Conservation (phyloP, 2,113 vertebrate genomes). For the Stictonetta naevosa region DNA sequence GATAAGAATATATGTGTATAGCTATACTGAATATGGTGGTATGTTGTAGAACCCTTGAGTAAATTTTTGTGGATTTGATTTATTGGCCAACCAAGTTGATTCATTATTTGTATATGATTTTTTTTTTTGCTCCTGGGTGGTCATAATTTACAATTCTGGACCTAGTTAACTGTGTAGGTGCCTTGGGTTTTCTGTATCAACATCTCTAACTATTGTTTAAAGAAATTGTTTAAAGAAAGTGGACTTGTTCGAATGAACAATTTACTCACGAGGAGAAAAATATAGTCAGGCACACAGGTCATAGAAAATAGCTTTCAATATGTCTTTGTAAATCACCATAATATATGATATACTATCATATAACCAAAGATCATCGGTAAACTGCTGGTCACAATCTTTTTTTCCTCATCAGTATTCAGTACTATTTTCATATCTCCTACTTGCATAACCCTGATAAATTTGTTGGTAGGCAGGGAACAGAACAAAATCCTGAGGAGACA, state of each 20-base stretch:
- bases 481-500: neutral
- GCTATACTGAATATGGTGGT: neutral
- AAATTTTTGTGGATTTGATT: constrained; percentile 54
- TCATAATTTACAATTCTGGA: constrained; percentile 36
- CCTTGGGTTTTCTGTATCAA: constrained; percentile 2
- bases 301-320: neutral
- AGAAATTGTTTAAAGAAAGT: constrained; percentile 29
- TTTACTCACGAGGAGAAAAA: constrained; percentile 21
- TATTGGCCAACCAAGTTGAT: constrained; percentile 40
- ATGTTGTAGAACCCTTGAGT: constrained; percentile 53
- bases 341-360: neutral
- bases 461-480: neutral
- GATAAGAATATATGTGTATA: neutral
- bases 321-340: neutral
- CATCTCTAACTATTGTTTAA: constrained; percentile 29
- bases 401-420: neutral
- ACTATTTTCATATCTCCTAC: neutral
- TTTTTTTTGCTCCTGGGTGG: constrained; percentile 48
- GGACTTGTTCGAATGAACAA: constrained; percentile 1
- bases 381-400: neutral
- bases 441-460: neutral
- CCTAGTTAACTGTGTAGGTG: constrained; percentile 41
- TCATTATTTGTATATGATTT: constrained; percentile 52
- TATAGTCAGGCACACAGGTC: neutral
- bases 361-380: neutral